Conservation (phyloP, 2,888 invertebrate genomes). For the Ctena decussata region DNA sequence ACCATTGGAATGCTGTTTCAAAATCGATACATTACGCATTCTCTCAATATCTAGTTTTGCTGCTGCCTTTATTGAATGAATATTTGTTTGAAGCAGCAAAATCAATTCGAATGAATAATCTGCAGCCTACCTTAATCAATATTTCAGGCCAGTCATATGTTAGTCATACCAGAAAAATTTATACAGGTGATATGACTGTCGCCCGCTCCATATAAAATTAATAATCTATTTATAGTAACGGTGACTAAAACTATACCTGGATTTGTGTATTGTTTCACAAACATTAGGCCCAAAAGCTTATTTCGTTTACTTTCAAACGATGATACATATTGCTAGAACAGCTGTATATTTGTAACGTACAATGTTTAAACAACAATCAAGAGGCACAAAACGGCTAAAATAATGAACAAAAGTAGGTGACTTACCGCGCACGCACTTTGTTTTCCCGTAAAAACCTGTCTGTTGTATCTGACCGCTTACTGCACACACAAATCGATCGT, state of each 20-base stretch:
- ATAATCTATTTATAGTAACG: background rate
- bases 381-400: background rate
- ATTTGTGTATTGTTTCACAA: constrained; percentile 10
- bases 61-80: no score
- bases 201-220: background rate
- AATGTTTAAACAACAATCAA: background rate
- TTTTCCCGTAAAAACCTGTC: constrained; percentile 13
- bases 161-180: background rate
- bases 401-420: no score
- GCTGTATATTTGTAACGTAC: no score
- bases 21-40: no score
- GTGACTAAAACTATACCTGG: background rate
- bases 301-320: no score
- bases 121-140: background rate
- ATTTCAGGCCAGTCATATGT: background rate
- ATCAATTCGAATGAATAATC: background rate
- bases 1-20: no score
- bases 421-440: background rate
- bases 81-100: no score
- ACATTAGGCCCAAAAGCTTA: background rate
- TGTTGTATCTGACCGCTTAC: background rate
- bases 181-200: background rate
- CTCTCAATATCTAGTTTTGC: no score
- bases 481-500: background rate
- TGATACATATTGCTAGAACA: no score